Evolutionary conservation across 2,888 invertebrate species (phyloP).

Genomic region (Apodemia zela): DNA sequence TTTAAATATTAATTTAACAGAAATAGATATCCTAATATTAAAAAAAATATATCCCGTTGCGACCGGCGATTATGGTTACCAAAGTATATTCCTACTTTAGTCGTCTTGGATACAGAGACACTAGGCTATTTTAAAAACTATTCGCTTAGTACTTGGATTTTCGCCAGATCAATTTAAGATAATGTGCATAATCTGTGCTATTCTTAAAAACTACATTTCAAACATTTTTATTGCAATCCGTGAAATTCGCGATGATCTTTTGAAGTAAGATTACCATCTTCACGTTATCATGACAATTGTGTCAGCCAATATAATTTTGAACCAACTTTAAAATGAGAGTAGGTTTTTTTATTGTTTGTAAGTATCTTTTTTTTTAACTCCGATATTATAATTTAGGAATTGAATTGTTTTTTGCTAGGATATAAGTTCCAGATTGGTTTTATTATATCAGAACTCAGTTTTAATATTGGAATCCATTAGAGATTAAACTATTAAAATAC

Average conservation of each 20-base stretch:
- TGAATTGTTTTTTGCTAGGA: no score
- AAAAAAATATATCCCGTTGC: neutral
- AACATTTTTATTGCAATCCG: neutral
- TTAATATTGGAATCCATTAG: no score
- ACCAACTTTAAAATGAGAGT: neutral
- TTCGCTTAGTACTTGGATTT: constrained; percentile 8
- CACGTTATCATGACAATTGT: neutral
- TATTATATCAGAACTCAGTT: no score
- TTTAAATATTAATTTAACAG: no score
- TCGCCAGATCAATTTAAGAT: constrained; percentile 2
- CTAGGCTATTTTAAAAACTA: constrained; percentile 1
- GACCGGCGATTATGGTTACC: neutral
- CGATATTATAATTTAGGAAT: no score
- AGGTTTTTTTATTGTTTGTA: neutral
- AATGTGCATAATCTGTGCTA: neutral
- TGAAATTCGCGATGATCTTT: neutral
- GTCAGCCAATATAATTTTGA: no score
- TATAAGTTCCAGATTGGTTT: no score
- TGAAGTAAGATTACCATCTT: neutral
- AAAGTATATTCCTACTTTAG: neutral
- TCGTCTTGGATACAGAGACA: neutral
- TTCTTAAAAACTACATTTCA: neutral
- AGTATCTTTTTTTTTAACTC: no score
- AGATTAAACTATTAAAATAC: no score
- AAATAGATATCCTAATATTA: no score